Conservation (phyloP, 2,797 vertebrate genomes). For the Acestrorhynchus altus region DNA sequence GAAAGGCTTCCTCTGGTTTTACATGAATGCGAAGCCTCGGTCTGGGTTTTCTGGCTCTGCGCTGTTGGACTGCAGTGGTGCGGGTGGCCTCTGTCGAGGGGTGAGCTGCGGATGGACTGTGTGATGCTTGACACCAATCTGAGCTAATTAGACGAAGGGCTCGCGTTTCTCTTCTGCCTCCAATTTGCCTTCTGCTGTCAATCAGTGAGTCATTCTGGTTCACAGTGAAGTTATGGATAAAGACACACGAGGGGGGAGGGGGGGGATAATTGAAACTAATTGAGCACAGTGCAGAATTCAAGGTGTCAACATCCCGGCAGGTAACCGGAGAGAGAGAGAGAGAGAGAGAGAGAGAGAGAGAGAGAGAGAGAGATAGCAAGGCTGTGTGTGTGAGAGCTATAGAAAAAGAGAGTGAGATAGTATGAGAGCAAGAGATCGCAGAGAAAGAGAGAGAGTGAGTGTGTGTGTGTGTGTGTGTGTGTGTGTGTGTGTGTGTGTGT, state of each 20-base stretch:
- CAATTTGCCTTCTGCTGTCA: conserved; percentile 81
- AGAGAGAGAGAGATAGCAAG: neutral
- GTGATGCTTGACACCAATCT: conserved; percentile 76
- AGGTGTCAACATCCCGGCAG: conserved; percentile 75
- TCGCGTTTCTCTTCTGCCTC: conserved; percentile 68
- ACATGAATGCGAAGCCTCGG: neutral
- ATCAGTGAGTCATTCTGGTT: conserved; percentile 82
- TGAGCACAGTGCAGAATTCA: conserved; percentile 76
- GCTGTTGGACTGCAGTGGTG: conserved; percentile 36
- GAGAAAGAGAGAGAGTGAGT: conserved; percentile 61
- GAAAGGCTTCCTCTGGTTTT: neutral
- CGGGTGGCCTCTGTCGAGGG: conserved; percentile 53
- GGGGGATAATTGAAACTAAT: conserved; percentile 83
- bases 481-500: conserved; percentile 62
- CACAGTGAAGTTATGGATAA: conserved; percentile 76
- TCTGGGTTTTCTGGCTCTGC: conserved; percentile 14
- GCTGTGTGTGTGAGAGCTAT: too few species aligned
- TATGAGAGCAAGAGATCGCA: neutral
- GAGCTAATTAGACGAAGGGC: conserved; percentile 74
- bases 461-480: conserved; percentile 66
- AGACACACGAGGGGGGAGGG: conserved; percentile 70
- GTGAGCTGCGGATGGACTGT: conserved; percentile 60
- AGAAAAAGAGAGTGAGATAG: neutral
- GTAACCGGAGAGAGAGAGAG: conserved; percentile 41
- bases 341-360: conserved; percentile 14